Evolutionary conservation across 2,797 vertebrate species (phyloP), one percentile per base, ranked within the genome.

Genomic region (Eulemur albifrons): DNA sequence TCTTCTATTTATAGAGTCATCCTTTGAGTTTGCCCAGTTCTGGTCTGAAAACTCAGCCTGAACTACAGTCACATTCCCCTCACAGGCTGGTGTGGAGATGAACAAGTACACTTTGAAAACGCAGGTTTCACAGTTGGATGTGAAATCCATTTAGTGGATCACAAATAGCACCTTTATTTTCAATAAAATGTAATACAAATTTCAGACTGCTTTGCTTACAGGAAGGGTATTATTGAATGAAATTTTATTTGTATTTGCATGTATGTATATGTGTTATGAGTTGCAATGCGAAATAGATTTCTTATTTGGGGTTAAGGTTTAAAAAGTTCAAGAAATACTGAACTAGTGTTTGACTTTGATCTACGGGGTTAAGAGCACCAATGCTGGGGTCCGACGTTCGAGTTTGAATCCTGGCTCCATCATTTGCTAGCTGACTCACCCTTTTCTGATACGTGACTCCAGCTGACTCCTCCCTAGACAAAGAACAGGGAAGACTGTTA

Each of bases 251-350:
- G 13, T 63, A 65, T 72, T 32, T 79, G 10, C 69, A 61, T 15
- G 5, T 57, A 63, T 54, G 8, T 45, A 30, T 79, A 13, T 88
- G 15, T 91, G 18, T 88, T 10, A 61, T 61, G 50, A 95, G 21
- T 93, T 89, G n/a, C 50, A 57, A 72, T 65, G 15, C 76, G 65
- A 89, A 95, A 67, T 75, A 69, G 52, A 48, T 76, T 92, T 70
- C 30, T 87, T 80, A 70, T 88, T 57, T 84, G n/a, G 52, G 32
- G 12, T 77, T 84, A 83, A 88, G 4, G 4, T 88, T 95, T 96
- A 30, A 92, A 92, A 94, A 90, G 9, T 76, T 92, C 30, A 69
- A 67, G 40, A 96, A 93, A 38, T 90, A 72, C 17, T 86, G 38
- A 32, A 87, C 38, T 73, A 59, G 25, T 48, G 82, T 59, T 81